Evolutionary conservation across 2,113 vertebrate species (phyloP).

Genomic region (Silurus meridionalis): DNA sequence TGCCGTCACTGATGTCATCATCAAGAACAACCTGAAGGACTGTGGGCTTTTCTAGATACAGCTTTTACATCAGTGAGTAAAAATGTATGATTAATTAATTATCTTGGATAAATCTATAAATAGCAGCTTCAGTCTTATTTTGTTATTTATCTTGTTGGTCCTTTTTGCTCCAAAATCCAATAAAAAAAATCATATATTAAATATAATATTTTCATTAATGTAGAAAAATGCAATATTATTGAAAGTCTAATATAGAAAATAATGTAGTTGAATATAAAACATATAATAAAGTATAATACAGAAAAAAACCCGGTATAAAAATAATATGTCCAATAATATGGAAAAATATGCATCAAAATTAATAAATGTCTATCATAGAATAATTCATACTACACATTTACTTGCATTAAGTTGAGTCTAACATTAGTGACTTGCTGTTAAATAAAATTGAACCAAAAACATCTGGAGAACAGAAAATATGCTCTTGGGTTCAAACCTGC

Average conservation of each 20-base stretch:
- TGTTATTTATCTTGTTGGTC: too few species aligned
- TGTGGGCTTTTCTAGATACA: constrained; percentile 91
- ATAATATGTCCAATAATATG: background rate
- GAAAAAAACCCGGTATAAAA: too few species aligned
- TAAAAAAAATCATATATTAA: too few species aligned
- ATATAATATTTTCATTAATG: too few species aligned
- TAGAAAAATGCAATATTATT: too few species aligned
- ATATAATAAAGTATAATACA: too few species aligned
- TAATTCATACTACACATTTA: background rate
- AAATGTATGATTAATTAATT: background rate
- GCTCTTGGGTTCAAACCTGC: background rate
- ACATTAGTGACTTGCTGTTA: background rate
- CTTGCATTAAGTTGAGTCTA: background rate
- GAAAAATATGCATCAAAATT: background rate
- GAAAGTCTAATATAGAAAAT: too few species aligned
- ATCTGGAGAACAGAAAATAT: background rate
- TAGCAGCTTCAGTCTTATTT: background rate
- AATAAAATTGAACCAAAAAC: background rate
- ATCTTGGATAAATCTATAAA: background rate
- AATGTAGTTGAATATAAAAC: too few species aligned
- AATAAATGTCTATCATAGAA: background rate
- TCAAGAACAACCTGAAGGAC: constrained; percentile 99
- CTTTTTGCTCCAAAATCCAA: too few species aligned
- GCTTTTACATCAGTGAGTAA: background rate
- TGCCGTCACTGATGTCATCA: constrained; percentile 97